phyloP scores from a whole-genome alignment of 2,888 invertebrate species.

The Trachelus stipa region DNA sequence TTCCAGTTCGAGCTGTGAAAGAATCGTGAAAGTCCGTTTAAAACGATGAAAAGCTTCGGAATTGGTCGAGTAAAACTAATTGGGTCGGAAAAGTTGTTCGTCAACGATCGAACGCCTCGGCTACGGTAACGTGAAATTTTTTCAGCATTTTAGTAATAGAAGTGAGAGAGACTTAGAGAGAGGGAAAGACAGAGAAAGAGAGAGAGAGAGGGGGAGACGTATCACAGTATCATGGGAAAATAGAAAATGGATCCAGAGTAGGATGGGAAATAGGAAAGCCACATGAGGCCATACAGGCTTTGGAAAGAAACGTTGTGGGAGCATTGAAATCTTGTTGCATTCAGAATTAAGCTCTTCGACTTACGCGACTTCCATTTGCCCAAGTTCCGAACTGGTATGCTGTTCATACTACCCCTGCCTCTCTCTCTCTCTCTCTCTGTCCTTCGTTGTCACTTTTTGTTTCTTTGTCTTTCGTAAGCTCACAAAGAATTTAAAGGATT shows the following conservation, averaged over 20 bases:
- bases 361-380: constrained; percentile 19
- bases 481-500: neutral
- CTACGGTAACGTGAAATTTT: neutral
- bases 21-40: constrained; percentile 14
- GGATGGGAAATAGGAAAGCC: constrained; percentile 44
- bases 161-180: neutral
- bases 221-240: constrained; percentile 7
- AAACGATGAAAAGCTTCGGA: neutral
- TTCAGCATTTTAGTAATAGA: neutral
- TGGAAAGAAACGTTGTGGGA: constrained; percentile 16
- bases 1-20: constrained; percentile 76
- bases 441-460: constrained; percentile 21
- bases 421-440: constrained; percentile 19
- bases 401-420: neutral
- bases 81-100: neutral
- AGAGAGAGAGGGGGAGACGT: neutral
- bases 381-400: neutral
- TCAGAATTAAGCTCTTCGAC: constrained; percentile 50
- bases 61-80: neutral
- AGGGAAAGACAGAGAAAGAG: accelerated
- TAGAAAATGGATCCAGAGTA: constrained; percentile 38
- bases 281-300: constrained; percentile 31
- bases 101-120: neutral
- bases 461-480: neutral
- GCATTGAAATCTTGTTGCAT: constrained; percentile 47